Base-by-base conservation (phyloP, 2,113 vertebrate genomes). In the Brachyistius frenatus region DNA sequence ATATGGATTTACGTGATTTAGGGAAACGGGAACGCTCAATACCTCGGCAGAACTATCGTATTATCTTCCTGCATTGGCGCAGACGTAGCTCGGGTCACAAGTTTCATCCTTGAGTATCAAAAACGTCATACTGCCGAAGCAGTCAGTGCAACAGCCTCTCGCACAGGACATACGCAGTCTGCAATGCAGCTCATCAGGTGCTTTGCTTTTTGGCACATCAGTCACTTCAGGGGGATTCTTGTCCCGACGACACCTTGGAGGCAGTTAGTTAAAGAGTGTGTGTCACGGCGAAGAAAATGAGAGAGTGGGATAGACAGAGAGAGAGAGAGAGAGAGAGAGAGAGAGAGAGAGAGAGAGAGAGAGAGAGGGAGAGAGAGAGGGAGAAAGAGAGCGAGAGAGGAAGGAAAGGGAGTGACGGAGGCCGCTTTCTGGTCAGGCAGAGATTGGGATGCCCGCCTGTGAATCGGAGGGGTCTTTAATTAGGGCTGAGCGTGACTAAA, bases 401-500 rank as follows among this genome's bases (percentile, higher is more conserved):
- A 58, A 60, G 56, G 49, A 56, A 76, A 37, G 67, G 71, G 61
- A 70, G 83, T 44, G 76, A 84, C 74, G 77, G 53, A 58, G 84
- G 70, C 64, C 3, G 11, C 69, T 89, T 93, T 92, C 83, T 86
- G 81, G 57, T 89, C 90, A 85, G 89, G 86, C 85, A 87, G 78
- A 78, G 81, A 83, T 74, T 73, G 77, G 87, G 86, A 89, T 47
- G 64, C 88, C 76, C 41, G 86, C 76, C 72, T 89, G 90, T 92
- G 91, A 93, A 91, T 88, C 80, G 47, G 83, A 89, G 86, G 90
- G 92, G 91, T 90, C 93, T 94, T 95, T 95, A 95, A 95, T 95
- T 95, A 95, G 93, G 81, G 61, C 91, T 91, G 87, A 89, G 93
- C 91, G 87, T 94, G 95, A 94, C 93, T 95, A 93, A 95, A 95